Percentiles rank a stretch among this genome's conserved stretches.
Conservation (phyloP, 2,797 vertebrate species). For the Malurus leucopterus region DNA sequence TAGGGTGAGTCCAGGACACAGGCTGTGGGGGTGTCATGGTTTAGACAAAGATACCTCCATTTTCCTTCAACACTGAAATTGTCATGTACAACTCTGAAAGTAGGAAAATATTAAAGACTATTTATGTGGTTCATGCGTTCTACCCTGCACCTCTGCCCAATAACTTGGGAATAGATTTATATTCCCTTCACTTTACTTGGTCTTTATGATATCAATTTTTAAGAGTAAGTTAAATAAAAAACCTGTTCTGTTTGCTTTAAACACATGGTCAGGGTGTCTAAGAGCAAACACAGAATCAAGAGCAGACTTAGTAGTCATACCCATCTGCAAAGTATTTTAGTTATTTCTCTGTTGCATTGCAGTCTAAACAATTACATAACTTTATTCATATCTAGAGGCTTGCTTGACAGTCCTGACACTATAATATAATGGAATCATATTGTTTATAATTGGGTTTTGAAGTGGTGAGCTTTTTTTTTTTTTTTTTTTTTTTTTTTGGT, state of each 20-base stretch:
- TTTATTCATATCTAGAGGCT: neutral
- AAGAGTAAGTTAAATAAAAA: constrained; percentile 1
- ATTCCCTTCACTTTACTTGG: neutral
- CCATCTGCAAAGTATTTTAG: neutral
- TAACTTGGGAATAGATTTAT: neutral
- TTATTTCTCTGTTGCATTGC: neutral
- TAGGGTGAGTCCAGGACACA: neutral
- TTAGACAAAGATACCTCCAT: neutral
- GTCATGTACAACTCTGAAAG: neutral
- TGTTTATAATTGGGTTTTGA: constrained; percentile 13
- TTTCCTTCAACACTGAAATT: neutral
- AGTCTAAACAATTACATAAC: neutral
- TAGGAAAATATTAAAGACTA: neutral
- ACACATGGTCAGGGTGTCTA: neutral
- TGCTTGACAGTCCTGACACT: neutral
- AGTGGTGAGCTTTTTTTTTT: neutral
- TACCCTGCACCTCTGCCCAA: neutral
- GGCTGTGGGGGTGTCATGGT: rapidly evolving
- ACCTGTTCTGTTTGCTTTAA: neutral
- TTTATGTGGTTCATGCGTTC: neutral
- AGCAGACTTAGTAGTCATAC: neutral
- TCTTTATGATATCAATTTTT: neutral
- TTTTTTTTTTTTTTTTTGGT: neutral
- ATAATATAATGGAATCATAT: neutral
- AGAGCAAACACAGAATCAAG: neutral